Evolutionary conservation across 2,113 vertebrate genomes (phyloP), one percentile per base, ranked within the genome.

Genomic region (Nannobrachium achirus): DNA sequence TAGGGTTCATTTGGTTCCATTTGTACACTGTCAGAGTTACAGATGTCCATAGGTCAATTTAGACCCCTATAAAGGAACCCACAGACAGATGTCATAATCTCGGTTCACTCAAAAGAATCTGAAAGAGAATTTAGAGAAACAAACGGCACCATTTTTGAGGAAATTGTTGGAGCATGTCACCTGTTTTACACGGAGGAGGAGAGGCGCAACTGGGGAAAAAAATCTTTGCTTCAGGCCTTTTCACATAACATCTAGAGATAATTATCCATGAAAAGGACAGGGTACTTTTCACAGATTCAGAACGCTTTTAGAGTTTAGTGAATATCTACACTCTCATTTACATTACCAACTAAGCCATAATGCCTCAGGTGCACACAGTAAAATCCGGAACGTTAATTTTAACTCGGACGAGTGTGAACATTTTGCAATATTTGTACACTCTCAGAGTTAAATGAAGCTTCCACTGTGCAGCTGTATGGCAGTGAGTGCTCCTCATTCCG

Each of bases 261-360:
- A 86, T 86, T 69, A 73, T 55, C 69, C 73, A 60, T 66, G 66
- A 83, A 88, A 86, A 88, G 87, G 83, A 89, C 79, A 85, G 45
- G 66, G 67, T 72, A 67, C 74, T 71, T 81, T 68, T 71, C 40
- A 64, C 58, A 56, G 66, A 72, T 81, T 84, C 78, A 7, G 10
- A 80, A 76, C 14, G 45, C 61, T 58, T 57, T 11, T n/a, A 63
- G 44, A 49, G 51, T 78, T 62, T 55, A 48, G 74, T 51, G 69
- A 58, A 81, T 75, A 57, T 53, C n/a, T 61, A 68, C 71, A 63
- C 72, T 71, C 25, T 46, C 67, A 66, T 76, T 74, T 73, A 66
- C 48, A 57, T 66, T 57, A 63, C 38, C 63, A 45, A 58, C 73
- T 60, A 58, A 51, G 48, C 18, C 45, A 6, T 48, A 64, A 63